Evolutionary conservation across 1,140 invertebrate species (phyloP), one percentile per base, ranked within the genome.

Genomic region (Meloidogyne floridensis): DNA sequence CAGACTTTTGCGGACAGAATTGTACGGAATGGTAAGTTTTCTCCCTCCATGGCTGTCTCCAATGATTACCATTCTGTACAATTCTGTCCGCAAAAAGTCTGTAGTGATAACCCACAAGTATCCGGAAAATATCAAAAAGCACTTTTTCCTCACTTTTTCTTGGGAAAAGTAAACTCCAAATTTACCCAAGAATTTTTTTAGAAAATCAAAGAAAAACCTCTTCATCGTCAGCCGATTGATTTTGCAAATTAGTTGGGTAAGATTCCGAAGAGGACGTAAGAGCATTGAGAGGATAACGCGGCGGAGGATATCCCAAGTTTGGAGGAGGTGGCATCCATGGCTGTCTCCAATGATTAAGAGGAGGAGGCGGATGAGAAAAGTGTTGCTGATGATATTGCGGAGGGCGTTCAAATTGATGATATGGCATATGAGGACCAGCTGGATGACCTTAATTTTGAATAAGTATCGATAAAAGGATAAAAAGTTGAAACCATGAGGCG

Each of bases 151-250:
- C 32, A 32, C 2, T 32, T 1, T 32, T 32, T 32, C 32, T 32
- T 0, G 32, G 0, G 32, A 32, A 0, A 32, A 32, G 32, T 32
- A 32, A 32, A 1, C 32, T 32, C 32, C 32, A 2, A 32, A 32
- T 32, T 32, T 32, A 32, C 32, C 1, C 32, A 32, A 32, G 32
- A 20, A 32, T 32, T 32, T 32, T 32, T 32, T 32, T 32, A 59
- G 6, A 42, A 51, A 59, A 15, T 13, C 2, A 76, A 77, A 32
- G 32, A 32, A 32, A 15, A 47, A 77, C 53, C 18, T 77, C 75
- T 74, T 74, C 72, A 51, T 74, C 72, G 15, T 74, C 72, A 51
- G n/a, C 18, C 0, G 43, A 54, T 74, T 74, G 72, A 18, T 65
- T 65, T 65, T 65, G 15, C n/a, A 65, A 65, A 65, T 65, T 65